Percentiles rank a stretch among this genome's conserved stretches.
phyloP scores from a whole-genome alignment of 2,113 vertebrate genomes.

The Diadophis punctatus region DNA sequence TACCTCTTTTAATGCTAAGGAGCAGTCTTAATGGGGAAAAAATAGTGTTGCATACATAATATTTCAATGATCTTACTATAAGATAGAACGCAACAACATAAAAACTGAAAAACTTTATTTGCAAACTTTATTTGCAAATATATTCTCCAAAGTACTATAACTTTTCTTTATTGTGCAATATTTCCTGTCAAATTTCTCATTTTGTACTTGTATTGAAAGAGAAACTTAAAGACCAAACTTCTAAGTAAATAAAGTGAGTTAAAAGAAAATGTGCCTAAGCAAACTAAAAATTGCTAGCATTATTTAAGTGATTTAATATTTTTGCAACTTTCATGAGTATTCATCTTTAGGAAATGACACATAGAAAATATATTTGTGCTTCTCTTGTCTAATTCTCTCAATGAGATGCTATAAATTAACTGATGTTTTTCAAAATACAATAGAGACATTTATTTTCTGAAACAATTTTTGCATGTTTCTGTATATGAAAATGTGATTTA shows the following conservation, averaged over 20 bases:
- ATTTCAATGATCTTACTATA: not conserved
- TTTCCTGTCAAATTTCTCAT: constrained; percentile 42
- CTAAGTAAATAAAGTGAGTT: constrained; percentile 54
- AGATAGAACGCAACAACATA: not conserved
- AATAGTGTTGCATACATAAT: not conserved
- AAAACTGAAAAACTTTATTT: constrained; percentile 27
- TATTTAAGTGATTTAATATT: constrained; percentile 63
- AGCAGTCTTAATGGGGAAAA: not conserved
- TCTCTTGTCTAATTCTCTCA: constrained; percentile 54
- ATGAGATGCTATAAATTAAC: constrained; percentile 60
- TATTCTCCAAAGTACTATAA: constrained; percentile 31
- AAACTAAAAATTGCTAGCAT: constrained; percentile 50
- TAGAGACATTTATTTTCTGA: constrained; percentile 65
- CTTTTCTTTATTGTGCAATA: constrained; percentile 48
- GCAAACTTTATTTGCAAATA: constrained; percentile 29
- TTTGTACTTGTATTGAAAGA: constrained; percentile 31
- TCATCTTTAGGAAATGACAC: constrained; percentile 55
- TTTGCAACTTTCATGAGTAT: constrained; percentile 51
- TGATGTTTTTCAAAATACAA: constrained; percentile 56
- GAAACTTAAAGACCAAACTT: constrained; percentile 36
- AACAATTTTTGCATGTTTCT: constrained; percentile 51
- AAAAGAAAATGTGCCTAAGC: constrained; percentile 43
- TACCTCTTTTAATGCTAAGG: not conserved
- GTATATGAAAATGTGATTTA: constrained; percentile 53
- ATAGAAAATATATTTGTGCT: constrained; percentile 62